Base-by-base conservation (phyloP, 2,797 vertebrate genomes). In the Microctenopoma steveboyesi region DNA sequence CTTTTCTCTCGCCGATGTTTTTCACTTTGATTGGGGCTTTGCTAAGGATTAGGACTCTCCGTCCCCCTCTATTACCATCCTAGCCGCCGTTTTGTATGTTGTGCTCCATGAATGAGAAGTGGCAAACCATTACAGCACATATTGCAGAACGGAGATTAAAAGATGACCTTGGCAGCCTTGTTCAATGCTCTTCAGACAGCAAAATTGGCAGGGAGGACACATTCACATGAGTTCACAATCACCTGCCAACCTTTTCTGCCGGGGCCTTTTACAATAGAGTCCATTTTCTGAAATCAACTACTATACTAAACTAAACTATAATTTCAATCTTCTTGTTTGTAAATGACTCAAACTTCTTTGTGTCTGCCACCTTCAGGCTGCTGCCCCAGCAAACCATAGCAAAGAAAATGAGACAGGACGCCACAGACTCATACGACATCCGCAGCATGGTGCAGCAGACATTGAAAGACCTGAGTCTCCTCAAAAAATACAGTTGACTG, bases 1-100 rank as follows among this genome's bases (percentile, higher is more conserved):
- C 76, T 86, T 85, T 84, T 78, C 77, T 74, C 76, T 84, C 50
- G 55, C 69, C 72, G 85, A 87, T 93, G 93, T 94, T 95, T 95
- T 95, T 90, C 89, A 92, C 91, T 95, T 94, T 94, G 89, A 95
- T 95, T 95, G 91, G 83, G 87, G 90, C 91, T 92, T 93, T 91
- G 86, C 86, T 69, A 69, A 84, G 83, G 93, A 95, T 96, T 95
- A 95, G 86, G 72, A 66, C 86, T 55, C 59, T 42, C 40, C 22
- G 8, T 13, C 55, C 43, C 59, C 63, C 25, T 33, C 63, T 69
- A 79, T 72, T 61, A 76, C 73, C 65, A 66, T 69, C 78, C 85
- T 85, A 78, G 86, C 85, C 82, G 53, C 63, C 68, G 74, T 89
- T 86, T 80, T 75, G 77, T 74, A 39, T 53, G 40, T 39, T 66